These are phyloP conservation scores for Pao palembangensis DNA, from an alignment of 2,113 vertebrate genomes.

Conservation along the genomic window DNA sequence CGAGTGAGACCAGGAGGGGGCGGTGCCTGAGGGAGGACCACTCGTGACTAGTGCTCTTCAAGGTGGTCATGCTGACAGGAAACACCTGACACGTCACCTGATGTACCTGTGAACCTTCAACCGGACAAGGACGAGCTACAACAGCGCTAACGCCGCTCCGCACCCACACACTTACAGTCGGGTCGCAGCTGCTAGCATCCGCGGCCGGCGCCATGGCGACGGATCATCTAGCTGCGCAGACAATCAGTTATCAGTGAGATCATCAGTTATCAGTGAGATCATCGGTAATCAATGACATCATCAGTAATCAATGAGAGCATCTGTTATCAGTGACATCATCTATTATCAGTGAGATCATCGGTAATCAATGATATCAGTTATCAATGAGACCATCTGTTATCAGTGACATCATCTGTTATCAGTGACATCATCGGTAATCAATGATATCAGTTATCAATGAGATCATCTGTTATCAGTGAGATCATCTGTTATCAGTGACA, in stretches of 20 bases:
- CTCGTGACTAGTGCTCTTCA: conserved; percentile 67
- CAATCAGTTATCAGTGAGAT: conserved; percentile 41
- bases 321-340: no score
- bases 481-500: conserved; percentile 31
- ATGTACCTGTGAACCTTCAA: conserved; percentile 66
- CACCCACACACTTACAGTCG: conserved; percentile 61
- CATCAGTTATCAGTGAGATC: conserved; percentile 17
- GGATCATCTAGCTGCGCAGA: conserved; percentile 63
- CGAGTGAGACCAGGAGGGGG: conserved; percentile 60
- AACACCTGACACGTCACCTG: conserved; percentile 46
- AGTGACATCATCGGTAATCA: no score
- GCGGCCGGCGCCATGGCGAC: conserved; percentile 52
- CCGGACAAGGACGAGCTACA: conserved; percentile 64
- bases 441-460: no score
- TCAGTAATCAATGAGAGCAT: no score
- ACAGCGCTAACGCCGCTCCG: neutral
- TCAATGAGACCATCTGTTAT: no score
- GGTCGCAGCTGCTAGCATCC: conserved; percentile 61
- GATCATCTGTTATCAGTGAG: conserved; percentile 20
- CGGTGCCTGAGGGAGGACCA: conserved; percentile 58
- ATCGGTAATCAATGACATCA: no score
- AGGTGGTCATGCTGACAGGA: conserved; percentile 62
- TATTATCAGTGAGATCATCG: no score
- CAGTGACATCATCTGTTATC: no score
- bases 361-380: neutral